phyloP scores from a whole-genome alignment of 2,113 vertebrate genomes.

The Silurus meridionalis region DNA sequence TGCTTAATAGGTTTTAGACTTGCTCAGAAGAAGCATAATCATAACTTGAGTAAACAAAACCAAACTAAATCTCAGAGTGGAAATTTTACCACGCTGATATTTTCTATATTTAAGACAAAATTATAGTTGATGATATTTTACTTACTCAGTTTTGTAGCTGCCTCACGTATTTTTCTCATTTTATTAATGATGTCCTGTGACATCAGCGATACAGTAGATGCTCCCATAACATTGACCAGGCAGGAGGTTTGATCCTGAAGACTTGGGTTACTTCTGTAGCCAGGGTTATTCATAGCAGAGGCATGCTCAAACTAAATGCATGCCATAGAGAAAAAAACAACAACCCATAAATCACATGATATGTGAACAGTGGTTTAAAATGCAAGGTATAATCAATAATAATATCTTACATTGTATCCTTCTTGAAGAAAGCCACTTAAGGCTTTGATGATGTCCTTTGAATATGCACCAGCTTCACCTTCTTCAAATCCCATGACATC shows the following conservation, averaged over 20 bases:
- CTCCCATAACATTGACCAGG: constrained; percentile 31
- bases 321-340: no score
- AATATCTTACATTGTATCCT: constrained; percentile 11
- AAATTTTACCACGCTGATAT: background rate
- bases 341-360: background rate
- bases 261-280: background rate
- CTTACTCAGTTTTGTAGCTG: constrained; percentile 6
- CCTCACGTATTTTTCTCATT: background rate
- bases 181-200: background rate
- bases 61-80: no score
- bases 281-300: fast-evolving
- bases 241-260: constrained; percentile 18
- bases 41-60: no score
- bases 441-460: constrained; percentile 26
- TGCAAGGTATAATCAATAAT: background rate
- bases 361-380: background rate
- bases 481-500: constrained; percentile 37
- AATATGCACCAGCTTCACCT: background rate
- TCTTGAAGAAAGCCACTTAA: constrained; percentile 1
- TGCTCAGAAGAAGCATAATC: no score
- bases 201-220: background rate
- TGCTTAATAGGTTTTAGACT: no score
- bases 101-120: background rate
- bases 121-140: background rate
- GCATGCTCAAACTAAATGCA: background rate